A percentile compares a stretch with the other conserved stretches of the same genome.
phyloP scores from a whole-genome alignment of 1,140 invertebrate genomes.

The Nilaparvata lugens region DNA sequence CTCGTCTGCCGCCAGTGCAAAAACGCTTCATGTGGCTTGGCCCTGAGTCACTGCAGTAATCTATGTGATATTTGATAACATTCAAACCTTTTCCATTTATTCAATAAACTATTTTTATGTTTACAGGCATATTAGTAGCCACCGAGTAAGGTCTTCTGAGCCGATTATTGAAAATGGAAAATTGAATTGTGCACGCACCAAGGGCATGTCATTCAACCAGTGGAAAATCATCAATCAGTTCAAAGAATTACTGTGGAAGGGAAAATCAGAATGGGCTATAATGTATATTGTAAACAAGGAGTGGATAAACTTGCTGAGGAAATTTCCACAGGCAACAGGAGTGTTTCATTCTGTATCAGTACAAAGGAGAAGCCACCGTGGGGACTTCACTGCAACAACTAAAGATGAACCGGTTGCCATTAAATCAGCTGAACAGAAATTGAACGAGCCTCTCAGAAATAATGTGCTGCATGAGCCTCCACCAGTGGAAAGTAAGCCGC shows the following conservation, averaged over 20 bases:
- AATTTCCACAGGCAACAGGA: slow-evolving; percentile 29
- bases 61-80: too few species aligned
- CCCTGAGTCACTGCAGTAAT: too few species aligned
- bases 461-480: not conserved
- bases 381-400: slow-evolving; percentile 4
- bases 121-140: slow-evolving; percentile 13
- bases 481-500: not conserved
- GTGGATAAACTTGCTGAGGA: slow-evolving; percentile 41
- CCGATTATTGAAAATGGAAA: slow-evolving; percentile 5
- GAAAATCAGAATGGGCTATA: slow-evolving; percentile 38
- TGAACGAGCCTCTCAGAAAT: not conserved
- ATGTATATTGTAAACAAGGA: slow-evolving; percentile 42
- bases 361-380: slow-evolving; percentile 18
- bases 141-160: slow-evolving; percentile 4
- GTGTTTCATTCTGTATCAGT: slow-evolving; percentile 8
- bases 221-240: slow-evolving; percentile 41
- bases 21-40: too few species aligned
- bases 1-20: too few species aligned
- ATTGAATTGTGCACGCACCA: not conserved
- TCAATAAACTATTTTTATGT: not conserved
- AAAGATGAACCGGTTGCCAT: not conserved
- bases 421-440: not conserved
- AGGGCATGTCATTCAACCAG: slow-evolving; percentile 40
- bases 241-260: slow-evolving; percentile 39
- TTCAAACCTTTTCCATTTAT: not conserved